A percentile compares a stretch with the other conserved stretches of the same genome.
phyloP scores from a whole-genome alignment of 2,888 invertebrate species.

The Microctonus aethiopoides region DNA sequence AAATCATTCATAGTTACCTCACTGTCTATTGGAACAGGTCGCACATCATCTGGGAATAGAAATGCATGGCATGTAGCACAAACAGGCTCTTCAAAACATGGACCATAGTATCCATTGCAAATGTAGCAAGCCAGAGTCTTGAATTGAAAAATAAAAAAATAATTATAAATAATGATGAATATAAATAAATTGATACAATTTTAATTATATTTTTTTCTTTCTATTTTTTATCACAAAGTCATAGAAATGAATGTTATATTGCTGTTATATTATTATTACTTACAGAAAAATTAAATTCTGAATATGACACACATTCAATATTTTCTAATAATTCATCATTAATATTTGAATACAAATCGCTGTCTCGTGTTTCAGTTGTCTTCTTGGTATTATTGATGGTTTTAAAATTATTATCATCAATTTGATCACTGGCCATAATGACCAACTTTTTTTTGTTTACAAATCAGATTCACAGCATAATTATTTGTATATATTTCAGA shows the following conservation, averaged over 20 bases:
- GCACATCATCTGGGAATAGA: slow-evolving; percentile 84
- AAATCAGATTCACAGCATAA: background rate
- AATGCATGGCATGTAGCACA: slow-evolving; percentile 94
- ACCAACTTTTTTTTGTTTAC: background rate
- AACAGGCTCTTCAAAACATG: slow-evolving; percentile 89
- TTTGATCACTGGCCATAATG: slow-evolving; percentile 60
- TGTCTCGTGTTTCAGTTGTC: slow-evolving; percentile 51
- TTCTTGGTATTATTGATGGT: slow-evolving; percentile 49
- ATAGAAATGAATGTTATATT: background rate
- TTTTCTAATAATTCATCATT: slow-evolving; percentile 53
- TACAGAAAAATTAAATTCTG: slow-evolving; percentile 59
- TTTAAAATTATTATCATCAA: slow-evolving; percentile 50
- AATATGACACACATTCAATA: slow-evolving; percentile 49
- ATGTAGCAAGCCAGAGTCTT: slow-evolving; percentile 81
- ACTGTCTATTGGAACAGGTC: slow-evolving; percentile 65
- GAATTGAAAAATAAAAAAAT: slow-evolving; percentile 45
- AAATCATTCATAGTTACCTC: slow-evolving; percentile 59
- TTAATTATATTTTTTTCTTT: too few species aligned
- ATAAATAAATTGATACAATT: background rate
- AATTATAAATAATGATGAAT: background rate
- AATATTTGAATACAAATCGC: slow-evolving; percentile 49
- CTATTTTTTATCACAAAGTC: background rate
- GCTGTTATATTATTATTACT: slow-evolving; percentile 35
- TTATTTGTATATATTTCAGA: background rate
- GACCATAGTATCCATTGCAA: slow-evolving; percentile 93